These are phyloP conservation scores for Piscicola geometra DNA, from an alignment of 2,888 invertebrate genomes.

Conservation along the genomic window DNA sequence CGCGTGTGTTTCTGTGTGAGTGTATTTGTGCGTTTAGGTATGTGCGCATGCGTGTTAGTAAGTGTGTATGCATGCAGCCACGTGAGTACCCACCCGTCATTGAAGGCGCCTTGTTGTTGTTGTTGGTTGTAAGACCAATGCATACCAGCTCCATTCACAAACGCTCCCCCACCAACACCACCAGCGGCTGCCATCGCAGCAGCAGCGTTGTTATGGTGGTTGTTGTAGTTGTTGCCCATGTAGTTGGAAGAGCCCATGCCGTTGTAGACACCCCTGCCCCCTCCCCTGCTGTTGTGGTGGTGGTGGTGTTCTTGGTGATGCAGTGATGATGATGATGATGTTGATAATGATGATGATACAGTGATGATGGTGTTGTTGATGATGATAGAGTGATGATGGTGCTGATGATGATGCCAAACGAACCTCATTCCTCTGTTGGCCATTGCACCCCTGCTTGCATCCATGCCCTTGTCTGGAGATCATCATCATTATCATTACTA, in stretches of 20 bases:
- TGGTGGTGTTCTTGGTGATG: not conserved
- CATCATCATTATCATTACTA: conserved; percentile 18
- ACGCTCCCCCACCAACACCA: too few relatives aligned
- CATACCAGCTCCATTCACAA: too few relatives aligned
- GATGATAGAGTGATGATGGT: not conserved
- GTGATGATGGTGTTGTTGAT: not conserved
- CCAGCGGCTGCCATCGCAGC: too few relatives aligned
- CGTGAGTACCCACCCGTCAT: too few relatives aligned
- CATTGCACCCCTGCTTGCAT: not conserved
- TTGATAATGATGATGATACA: too few relatives aligned
- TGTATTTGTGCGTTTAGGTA: too few relatives aligned
- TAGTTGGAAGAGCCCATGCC: not conserved
- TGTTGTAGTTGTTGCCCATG: not conserved
- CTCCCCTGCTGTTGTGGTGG: not conserved
- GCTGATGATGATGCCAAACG: not conserved
- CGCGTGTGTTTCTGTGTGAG: too few relatives aligned
- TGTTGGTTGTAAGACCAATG: too few relatives aligned
- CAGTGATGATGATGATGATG: too few relatives aligned
- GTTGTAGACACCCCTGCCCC: not conserved
- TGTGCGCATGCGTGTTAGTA: too few relatives aligned
- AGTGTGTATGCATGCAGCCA: too few relatives aligned
- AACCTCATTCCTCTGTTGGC: not conserved
- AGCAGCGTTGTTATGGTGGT: not conserved
- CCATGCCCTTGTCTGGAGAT: conserved; percentile 7
- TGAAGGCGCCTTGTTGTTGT: too few relatives aligned